Conservation (phyloP, 2,797 vertebrate species). For the Mormyrus hasselquistii region DNA sequence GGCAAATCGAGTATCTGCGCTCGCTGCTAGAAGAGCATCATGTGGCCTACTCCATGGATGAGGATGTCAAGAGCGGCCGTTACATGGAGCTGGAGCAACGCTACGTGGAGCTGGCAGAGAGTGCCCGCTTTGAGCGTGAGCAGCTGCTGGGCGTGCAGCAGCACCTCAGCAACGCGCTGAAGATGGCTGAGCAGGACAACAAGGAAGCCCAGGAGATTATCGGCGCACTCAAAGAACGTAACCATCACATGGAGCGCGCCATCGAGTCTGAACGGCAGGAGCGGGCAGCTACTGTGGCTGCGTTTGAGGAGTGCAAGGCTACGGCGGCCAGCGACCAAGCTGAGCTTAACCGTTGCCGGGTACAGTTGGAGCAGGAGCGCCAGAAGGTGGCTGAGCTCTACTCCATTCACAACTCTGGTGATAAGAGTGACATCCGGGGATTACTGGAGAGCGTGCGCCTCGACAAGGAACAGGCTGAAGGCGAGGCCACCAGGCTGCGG, state of each 20-base stretch:
- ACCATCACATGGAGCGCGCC: slow-evolving; percentile 90
- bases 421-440: slow-evolving; percentile 86
- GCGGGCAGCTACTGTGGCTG: slow-evolving; percentile 63
- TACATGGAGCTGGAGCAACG: slow-evolving; percentile 93
- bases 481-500: slow-evolving; percentile 72
- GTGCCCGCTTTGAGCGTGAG: slow-evolving; percentile 86
- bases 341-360: slow-evolving; percentile 78
- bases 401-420: slow-evolving; percentile 83
- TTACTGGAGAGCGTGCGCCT: slow-evolving; percentile 81
- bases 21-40: slow-evolving; percentile 86
- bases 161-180: slow-evolving; percentile 88
- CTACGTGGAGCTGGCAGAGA: slow-evolving; percentile 84
- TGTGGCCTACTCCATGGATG: slow-evolving; percentile 77
- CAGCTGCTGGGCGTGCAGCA: slow-evolving; percentile 94
- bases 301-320: slow-evolving; percentile 80
- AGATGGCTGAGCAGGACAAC: slow-evolving; percentile 97
- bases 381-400: slow-evolving; percentile 87
- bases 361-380: slow-evolving; percentile 87
- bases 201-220: slow-evolving; percentile 93
- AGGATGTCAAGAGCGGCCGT: slow-evolving; percentile 89
- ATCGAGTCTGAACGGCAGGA: slow-evolving; percentile 84
- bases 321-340: slow-evolving; percentile 76
- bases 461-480: slow-evolving; percentile 88
- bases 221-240: slow-evolving; percentile 83
- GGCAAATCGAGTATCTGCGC: slow-evolving; percentile 87